These are phyloP conservation scores for Promerops cafer DNA, from an alignment of 2,113 vertebrate species.

Conservation along the genomic window DNA sequence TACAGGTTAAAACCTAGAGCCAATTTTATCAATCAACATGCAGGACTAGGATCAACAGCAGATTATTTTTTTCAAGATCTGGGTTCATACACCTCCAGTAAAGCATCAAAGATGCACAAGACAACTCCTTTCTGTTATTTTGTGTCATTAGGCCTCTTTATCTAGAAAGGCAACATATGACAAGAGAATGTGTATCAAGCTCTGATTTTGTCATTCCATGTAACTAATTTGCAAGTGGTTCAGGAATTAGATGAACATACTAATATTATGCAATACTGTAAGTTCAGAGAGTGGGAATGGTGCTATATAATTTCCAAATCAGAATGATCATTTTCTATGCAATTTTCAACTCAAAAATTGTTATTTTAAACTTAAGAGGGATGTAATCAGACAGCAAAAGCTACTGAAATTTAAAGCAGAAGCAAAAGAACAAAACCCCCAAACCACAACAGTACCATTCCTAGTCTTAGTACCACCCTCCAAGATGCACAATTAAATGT, in stretches of 20 bases:
- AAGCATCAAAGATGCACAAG: neutral
- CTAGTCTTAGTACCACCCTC: neutral
- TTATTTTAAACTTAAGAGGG: neutral
- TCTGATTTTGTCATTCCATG: neutral
- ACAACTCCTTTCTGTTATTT: neutral
- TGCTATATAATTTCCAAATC: constrained; percentile 2
- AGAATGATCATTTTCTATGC: neutral
- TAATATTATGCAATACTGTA: neutral
- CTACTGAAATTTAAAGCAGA: neutral
- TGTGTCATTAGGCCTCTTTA: neutral
- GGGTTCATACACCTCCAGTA: neutral
- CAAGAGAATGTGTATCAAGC: neutral
- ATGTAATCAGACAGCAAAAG: neutral
- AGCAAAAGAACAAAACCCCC: neutral
- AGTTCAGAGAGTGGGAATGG: neutral
- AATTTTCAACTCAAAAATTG: neutral
- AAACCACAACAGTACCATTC: neutral
- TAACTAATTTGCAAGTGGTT: neutral
- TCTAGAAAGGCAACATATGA: neutral
- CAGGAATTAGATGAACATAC: neutral
- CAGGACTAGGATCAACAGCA: neutral
- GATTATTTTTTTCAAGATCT: neutral
- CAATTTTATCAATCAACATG: neutral
- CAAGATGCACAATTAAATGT: neutral
- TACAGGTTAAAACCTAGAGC: neutral